Base-by-base conservation (phyloP, 2,797 vertebrate genomes). In the Coracias cyanogaster region DNA sequence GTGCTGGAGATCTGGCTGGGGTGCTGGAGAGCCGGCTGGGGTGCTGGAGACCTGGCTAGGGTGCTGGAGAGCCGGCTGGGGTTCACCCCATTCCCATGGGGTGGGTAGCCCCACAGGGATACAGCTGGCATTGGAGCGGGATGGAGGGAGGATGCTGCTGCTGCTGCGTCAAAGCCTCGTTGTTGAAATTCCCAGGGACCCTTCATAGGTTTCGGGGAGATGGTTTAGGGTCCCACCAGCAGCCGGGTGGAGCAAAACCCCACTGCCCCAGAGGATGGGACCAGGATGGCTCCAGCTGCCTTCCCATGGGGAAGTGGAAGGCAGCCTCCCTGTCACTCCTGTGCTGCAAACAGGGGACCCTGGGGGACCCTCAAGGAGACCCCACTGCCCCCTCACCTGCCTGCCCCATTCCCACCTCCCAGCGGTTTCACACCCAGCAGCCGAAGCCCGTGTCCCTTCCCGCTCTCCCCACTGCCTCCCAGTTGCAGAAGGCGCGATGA, bases 121-220 rank as follows among this genome's bases (percentile, higher is more conserved):
- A 41, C 89, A 55, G 35, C 10, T 8, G 0, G 26, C 1, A 1
- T 39, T 7, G 0, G 51, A 9, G 20, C 1, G 1, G 61, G 4
- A 7, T 8, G 67, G 31, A 26, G 7, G 13, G 22, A 33, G 11
- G 14, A 20, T 19, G 49, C 41, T 52, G 37, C 5, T 52, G 37
- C 5, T 14, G 20, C 37, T 37, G 28, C 4, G 0, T n/a, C 76
- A 35, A 10, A 72, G 31, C 25, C 54, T 17, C 1, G 0, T 7
- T 0, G 3, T 4, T 18, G 46, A 21, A 41, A 28, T 45, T n/a
- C 17, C 22, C 18, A 14, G 46, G 35, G 33, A 39, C 84, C 20
- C 12, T 37, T 7, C 0, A 0, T 5, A 33, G 28, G 33, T 24
- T 76, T 48, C 35, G 9, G 19, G 41, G 41, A 33, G n/a, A 19